Conservation (phyloP, 2,113 vertebrate genomes). For the Trichomycterus rosablanca region DNA sequence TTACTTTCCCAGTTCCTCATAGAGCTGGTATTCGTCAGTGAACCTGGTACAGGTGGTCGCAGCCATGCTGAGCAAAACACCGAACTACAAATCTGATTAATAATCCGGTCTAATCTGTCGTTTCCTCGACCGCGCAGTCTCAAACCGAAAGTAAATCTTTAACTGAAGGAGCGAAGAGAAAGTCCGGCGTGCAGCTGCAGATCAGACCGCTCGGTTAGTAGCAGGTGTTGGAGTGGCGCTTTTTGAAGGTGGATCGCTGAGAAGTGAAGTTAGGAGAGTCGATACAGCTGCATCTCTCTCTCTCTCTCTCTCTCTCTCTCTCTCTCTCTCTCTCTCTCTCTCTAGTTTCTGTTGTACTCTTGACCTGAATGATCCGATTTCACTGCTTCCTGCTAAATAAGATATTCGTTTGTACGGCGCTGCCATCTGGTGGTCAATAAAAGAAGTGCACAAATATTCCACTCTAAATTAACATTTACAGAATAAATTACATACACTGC, state of each 20-base stretch:
- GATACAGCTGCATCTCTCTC: constrained; percentile 39
- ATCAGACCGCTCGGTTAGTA: neutral
- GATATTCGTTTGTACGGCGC: neutral
- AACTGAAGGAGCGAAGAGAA: too few relatives aligned
- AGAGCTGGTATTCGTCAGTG: too few relatives aligned
- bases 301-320: constrained; percentile 4
- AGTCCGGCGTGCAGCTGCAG: neutral
- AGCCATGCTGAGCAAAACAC: too few relatives aligned
- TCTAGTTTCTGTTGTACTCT: neutral
- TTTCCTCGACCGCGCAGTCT: too few relatives aligned
- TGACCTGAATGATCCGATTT: constrained; percentile 1
- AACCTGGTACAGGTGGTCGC: too few relatives aligned
- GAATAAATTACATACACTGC: too few relatives aligned
- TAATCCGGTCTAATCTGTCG: too few relatives aligned
- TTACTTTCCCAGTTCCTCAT: too few relatives aligned
- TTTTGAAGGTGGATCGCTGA: constrained; percentile 33
- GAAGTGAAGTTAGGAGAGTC: constrained; percentile 50
- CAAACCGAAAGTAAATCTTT: too few relatives aligned
- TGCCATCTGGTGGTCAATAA: neutral
- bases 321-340: constrained; percentile 31
- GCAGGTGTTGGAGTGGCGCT: constrained; percentile 4
- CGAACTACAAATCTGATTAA: too few relatives aligned
- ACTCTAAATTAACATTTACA: too few relatives aligned
- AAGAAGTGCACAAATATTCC: neutral
- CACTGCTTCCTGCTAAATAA: constrained; percentile 14